Percentiles rank a stretch among this genome's conserved stretches.
These are phyloP conservation scores for Panulirus ornatus DNA, from an alignment of 1,140 invertebrate genomes.

Conservation along the genomic window DNA sequence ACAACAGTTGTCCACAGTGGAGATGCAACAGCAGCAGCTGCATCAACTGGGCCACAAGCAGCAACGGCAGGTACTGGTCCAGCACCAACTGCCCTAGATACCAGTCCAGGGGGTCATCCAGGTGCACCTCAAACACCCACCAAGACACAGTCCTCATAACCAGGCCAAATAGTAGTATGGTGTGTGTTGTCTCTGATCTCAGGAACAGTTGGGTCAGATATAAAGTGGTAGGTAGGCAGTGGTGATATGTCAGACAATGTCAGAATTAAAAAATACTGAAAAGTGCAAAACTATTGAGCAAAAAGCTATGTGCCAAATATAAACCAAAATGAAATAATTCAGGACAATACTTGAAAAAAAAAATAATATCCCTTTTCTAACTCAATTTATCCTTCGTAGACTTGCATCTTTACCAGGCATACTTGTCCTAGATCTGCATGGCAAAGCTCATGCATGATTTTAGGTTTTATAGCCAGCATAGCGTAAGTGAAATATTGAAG, in stretches of 20 bases:
- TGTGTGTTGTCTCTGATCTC: background rate
- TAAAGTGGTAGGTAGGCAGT: background rate
- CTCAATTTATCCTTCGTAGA: slow-evolving; percentile 10
- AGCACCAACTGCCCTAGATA: slow-evolving; percentile 32
- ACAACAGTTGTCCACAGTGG: slow-evolving; percentile 78
- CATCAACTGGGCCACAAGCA: slow-evolving; percentile 50
- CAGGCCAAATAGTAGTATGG: background rate
- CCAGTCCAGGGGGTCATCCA: slow-evolving; percentile 41
- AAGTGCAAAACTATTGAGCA: background rate
- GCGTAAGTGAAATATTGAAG: slow-evolving; percentile 23
- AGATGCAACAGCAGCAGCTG: slow-evolving; percentile 77
- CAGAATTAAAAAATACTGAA: background rate
- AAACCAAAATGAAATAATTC: slow-evolving; percentile 25
- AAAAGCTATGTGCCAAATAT: slow-evolving; percentile 55
- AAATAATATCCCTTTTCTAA: background rate
- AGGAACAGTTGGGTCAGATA: slow-evolving; percentile 11
- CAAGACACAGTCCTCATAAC: slow-evolving; percentile 62
- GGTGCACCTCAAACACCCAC: slow-evolving; percentile 60
- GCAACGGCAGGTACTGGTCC: background rate
- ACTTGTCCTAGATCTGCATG: slow-evolving; percentile 45
- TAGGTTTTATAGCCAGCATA: slow-evolving; percentile 37
- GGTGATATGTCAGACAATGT: background rate
- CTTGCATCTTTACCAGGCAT: slow-evolving; percentile 5
- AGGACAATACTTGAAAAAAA: background rate
- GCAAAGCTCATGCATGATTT: slow-evolving; percentile 53